These are phyloP conservation scores for Myathropa florea DNA, from an alignment of 2,888 invertebrate species.

Conservation along the genomic window DNA sequence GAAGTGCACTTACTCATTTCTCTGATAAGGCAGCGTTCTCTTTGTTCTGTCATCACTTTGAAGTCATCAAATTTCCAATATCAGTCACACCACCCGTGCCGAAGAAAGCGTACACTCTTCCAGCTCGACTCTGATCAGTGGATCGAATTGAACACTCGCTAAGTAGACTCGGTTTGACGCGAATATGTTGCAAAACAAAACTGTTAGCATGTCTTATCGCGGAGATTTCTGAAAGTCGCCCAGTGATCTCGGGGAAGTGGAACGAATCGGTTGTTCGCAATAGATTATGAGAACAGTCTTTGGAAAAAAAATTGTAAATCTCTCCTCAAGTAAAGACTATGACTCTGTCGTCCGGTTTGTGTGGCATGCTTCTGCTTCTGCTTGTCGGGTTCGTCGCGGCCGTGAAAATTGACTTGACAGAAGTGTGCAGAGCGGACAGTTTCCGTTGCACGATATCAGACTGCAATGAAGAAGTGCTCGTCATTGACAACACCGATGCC, in stretches of 20 bases:
- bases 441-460: conserved; percentile 37
- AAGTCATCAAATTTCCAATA: background rate
- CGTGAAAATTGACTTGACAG: conserved; percentile 18
- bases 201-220: conserved; percentile 41
- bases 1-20: conserved; percentile 7
- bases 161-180: background rate
- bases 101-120: background rate
- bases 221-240: background rate
- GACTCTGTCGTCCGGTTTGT: conserved; percentile 11
- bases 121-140: background rate
- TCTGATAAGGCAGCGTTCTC: conserved; percentile 4
- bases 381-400: conserved; percentile 26
- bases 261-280: conserved; percentile 47
- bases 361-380: conserved; percentile 7
- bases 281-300: conserved; percentile 16
- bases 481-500: background rate
- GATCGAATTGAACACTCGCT: background rate
- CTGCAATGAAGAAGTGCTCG: conserved; percentile 26
- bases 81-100: background rate
- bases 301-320: background rate
- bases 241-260: conserved; percentile 47
- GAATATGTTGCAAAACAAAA: conserved; percentile 21
- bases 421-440: conserved; percentile 17
- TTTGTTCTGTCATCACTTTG: background rate
- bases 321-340: conserved; percentile 1